These are phyloP conservation scores for Virgularia gustaviana DNA, from an alignment of 92 coral and sea anemone species.

Conservation along the genomic window DNA sequence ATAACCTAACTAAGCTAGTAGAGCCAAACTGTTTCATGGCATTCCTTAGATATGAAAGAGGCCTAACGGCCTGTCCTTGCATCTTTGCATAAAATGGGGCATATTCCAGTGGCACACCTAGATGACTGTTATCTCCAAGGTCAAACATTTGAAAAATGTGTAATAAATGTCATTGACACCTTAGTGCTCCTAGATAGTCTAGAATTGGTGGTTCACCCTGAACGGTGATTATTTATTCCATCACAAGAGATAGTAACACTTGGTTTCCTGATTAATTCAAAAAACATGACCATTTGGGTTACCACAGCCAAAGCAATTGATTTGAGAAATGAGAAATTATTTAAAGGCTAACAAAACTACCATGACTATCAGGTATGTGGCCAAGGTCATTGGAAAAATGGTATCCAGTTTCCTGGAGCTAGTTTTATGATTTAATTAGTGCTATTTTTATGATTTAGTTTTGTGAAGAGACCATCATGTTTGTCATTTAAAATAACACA, in stretches of 20 bases:
- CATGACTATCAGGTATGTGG: constrained; percentile 17
- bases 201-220: constrained; percentile 8
- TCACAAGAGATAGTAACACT: neutral
- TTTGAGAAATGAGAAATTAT: neutral
- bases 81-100: constrained; percentile 14
- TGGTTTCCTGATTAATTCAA: neutral
- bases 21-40: no score
- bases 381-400: constrained; percentile 30
- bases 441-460: no score
- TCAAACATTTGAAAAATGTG: neutral
- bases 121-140: constrained; percentile 8
- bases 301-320: constrained; percentile 14
- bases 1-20: no score
- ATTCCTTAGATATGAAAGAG: no score
- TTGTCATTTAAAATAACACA: no score
- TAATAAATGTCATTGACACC: neutral
- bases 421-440: no score
- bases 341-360: no score
- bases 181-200: neutral
- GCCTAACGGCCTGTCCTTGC: constrained; percentile 3
- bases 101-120: neutral
- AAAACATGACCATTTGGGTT: neutral
- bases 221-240: neutral
- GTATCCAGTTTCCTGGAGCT: no score
- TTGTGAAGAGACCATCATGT: no score